Base-by-base conservation (phyloP, 2,797 vertebrate species). In the Chiroxiphia lanceolata region DNA sequence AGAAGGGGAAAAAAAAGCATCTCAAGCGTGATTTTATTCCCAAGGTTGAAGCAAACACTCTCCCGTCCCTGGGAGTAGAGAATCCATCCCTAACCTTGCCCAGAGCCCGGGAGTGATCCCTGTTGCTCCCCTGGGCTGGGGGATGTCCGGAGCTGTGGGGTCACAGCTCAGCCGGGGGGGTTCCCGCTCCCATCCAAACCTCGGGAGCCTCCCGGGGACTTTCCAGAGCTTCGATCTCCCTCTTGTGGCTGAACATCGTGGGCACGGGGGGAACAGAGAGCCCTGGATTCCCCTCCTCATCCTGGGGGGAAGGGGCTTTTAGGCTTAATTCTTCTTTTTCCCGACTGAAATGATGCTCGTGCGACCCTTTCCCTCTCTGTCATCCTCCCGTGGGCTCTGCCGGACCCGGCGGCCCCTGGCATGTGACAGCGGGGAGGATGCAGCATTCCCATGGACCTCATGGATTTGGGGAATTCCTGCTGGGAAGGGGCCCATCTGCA, bases 211-310 rank as follows among this genome's bases (percentile, higher is more conserved):
- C 79, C 38, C 9, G 60, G 84, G 50, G 29, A 59, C 27, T 95
- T 97, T 84, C 8, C 25, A 80, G 44, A 36, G 90, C 94, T 69
- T 95, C 83, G 92, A 65, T 93, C 95, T 95, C 96, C 96, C 96
- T 92, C 96, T 95, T 84, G 95, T 93, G 96, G 96, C 75, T 50
- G 92, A 83, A 42, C 13, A 3, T 23, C 33, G 3, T 2, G 86
- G 83, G 2, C 44, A 15, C 26, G 44, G 78, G 68, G 36, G 34
- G 53, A 2, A 0, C 42, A 5, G 50, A 26, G 14, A 15, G 40
- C 14, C 5, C 4, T 0, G 60, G 33, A 25, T 53, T 34, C 27
- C 10, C 26, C 31, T 3, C 11, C 19, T 5, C 11, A 81, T 5
- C 20, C 29, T 13, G 7, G 8, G 16, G 54, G 3, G 27, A 50